Evolutionary conservation across 2,797 vertebrate species (phyloP).

Genomic region (Lithobates pipiens): DNA sequence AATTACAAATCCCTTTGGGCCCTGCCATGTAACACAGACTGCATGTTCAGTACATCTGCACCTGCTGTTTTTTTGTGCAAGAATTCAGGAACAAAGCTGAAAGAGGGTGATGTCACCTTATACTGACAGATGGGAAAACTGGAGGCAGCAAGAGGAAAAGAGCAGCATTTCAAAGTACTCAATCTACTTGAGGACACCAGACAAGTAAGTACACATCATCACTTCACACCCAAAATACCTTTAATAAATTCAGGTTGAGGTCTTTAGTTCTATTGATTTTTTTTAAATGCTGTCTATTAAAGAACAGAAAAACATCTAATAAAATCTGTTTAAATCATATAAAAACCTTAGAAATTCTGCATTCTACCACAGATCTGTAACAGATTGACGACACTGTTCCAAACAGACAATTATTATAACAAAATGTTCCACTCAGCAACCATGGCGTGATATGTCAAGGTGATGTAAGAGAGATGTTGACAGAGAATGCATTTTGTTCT

Average conservation of each 20-base stretch:
- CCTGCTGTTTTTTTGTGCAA: too few species aligned
- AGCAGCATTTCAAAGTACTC: neutral
- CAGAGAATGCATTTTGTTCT: slow-evolving; percentile 11
- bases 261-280: neutral
- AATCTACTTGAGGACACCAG: neutral
- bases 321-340: neutral
- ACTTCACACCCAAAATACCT: neutral
- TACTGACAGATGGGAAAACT: too few species aligned
- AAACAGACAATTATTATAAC: slow-evolving; percentile 10
- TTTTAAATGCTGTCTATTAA: neutral
- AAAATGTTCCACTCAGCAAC: slow-evolving; percentile 6
- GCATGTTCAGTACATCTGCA: too few species aligned
- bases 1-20: too few species aligned
- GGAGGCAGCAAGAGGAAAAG: too few species aligned
- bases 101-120: too few species aligned
- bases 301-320: neutral
- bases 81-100: too few species aligned
- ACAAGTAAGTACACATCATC: neutral
- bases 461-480: slow-evolving; percentile 27
- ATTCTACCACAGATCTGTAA: neutral
- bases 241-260: neutral
- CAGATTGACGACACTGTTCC: slow-evolving; percentile 1
- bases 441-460: slow-evolving; percentile 36
- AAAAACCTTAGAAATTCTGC: neutral
- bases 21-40: too few species aligned